A percentile compares a stretch with the other conserved stretches of the same genome.
Evolutionary conservation across 2,888 invertebrate species (phyloP).

Genomic region (Cheilosia soror): DNA sequence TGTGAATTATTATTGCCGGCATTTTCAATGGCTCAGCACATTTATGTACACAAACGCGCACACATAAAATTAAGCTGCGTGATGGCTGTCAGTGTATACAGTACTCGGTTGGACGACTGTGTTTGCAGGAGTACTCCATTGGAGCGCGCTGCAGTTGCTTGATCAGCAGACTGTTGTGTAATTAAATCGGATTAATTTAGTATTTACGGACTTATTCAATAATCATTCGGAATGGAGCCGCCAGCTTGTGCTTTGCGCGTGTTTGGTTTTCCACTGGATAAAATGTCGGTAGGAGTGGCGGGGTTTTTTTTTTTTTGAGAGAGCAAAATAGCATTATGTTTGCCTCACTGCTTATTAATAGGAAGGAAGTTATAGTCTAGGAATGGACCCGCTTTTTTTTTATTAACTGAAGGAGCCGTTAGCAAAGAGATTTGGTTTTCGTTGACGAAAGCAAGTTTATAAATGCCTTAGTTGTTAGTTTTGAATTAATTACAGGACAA

Average conservation of each 20-base stretch:
- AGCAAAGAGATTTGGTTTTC: neutral
- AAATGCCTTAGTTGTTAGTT: neutral
- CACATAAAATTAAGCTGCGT: constrained; percentile 23
- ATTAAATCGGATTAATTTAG: constrained; percentile 75
- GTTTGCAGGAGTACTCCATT: constrained; percentile 8
- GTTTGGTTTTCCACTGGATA: neutral
- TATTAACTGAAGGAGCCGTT: constrained; percentile 8
- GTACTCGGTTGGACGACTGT: neutral
- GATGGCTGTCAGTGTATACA: constrained; percentile 47
- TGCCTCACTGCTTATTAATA: constrained; percentile 2
- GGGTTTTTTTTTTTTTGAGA: neutral
- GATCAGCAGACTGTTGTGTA: constrained; percentile 74
- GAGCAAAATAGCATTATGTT: constrained; percentile 23
- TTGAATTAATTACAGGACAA: neutral
- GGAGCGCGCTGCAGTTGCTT: constrained; percentile 51
- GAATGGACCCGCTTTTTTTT: neutral
- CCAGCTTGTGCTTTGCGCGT: constrained; percentile 8
- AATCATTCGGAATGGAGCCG: constrained; percentile 57
- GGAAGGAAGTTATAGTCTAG: neutral
- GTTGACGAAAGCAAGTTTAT: neutral
- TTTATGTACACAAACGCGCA: constrained; percentile 34
- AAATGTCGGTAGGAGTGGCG: neutral
- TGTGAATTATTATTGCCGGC: constrained; percentile 74
- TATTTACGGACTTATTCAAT: constrained; percentile 73
- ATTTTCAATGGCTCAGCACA: constrained; percentile 69